Evolutionary conservation across 2,888 invertebrate genomes (phyloP).

Genomic region (Xanthorhoe designata): DNA sequence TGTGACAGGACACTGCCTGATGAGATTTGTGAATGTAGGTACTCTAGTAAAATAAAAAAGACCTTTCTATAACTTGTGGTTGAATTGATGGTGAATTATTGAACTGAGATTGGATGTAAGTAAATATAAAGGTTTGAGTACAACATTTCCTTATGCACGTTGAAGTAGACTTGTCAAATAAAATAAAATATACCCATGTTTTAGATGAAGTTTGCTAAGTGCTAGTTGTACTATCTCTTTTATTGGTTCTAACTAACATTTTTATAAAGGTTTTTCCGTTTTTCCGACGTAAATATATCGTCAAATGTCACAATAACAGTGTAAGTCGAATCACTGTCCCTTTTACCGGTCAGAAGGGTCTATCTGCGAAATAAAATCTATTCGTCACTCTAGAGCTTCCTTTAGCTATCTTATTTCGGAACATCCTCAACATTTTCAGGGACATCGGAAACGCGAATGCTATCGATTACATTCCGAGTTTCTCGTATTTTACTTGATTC

Average conservation of each 20-base stretch:
- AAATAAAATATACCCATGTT: no score
- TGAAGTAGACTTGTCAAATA: no score
- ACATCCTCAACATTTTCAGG: conserved; percentile 2
- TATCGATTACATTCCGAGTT: background rate
- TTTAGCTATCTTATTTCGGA: background rate
- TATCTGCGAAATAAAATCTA: conserved; percentile 43
- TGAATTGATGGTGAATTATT: no score
- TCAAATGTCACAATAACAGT: conserved; percentile 11
- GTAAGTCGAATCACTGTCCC: conserved; percentile 8
- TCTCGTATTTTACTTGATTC: no score
- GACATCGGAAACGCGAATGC: background rate
- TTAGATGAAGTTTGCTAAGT: no score
- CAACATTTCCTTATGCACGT: no score
- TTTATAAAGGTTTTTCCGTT: background rate
- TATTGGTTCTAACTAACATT: background rate
- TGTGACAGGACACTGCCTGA: no score
- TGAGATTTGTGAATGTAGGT: no score
- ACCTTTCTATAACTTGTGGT: no score
- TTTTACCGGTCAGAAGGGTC: conserved; percentile 31
- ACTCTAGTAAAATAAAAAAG: no score
- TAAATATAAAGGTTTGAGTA: no score
- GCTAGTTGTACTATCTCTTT: background rate
- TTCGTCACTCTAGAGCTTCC: conserved; percentile 37
- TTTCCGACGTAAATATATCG: background rate
- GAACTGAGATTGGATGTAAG: no score